These are phyloP conservation scores for Griposia aprilina DNA, from an alignment of 2,888 invertebrate genomes.

Conservation along the genomic window DNA sequence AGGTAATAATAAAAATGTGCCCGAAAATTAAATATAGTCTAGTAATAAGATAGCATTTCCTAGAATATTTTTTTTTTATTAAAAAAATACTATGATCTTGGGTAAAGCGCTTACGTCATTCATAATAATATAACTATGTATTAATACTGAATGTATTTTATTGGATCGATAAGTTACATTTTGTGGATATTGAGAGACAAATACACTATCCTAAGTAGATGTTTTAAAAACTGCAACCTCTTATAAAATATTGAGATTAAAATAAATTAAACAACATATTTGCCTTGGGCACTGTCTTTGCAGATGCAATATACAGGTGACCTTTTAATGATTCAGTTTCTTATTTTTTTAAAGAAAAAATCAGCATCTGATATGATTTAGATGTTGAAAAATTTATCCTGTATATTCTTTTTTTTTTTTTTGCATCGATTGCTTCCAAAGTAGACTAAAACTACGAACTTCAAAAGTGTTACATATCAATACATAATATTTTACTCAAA, in stretches of 20 bases:
- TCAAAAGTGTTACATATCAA: slow-evolving; percentile 43
- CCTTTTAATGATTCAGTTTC: background rate
- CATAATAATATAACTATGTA: slow-evolving; percentile 62
- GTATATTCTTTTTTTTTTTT: background rate
- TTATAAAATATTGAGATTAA: slow-evolving; percentile 35
- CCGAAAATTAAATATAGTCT: slow-evolving; percentile 58
- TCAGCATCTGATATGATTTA: background rate
- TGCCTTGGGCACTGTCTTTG: slow-evolving; percentile 22
- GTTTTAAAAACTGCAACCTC: slow-evolving; percentile 30
- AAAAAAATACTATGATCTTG: slow-evolving; percentile 85
- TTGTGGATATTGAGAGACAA: slow-evolving; percentile 55
- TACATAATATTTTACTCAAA: slow-evolving; percentile 41
- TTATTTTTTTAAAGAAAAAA: background rate
- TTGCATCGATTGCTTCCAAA: background rate
- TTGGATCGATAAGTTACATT: slow-evolving; percentile 68
- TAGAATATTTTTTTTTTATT: slow-evolving; percentile 69
- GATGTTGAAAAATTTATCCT: slow-evolving; percentile 2
- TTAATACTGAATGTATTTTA: slow-evolving; percentile 81
- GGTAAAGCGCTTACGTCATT: slow-evolving; percentile 78
- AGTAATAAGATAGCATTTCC: slow-evolving; percentile 50
- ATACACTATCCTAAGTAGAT: slow-evolving; percentile 43
- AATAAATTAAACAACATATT: slow-evolving; percentile 1
- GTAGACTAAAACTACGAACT: slow-evolving; percentile 26
- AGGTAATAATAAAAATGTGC: slow-evolving; percentile 69
- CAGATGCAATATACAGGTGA: slow-evolving; percentile 6